Percentiles rank a stretch among this genome's conserved stretches.
Conservation (phyloP, 1,140 invertebrate genomes). For the Aphidius ervi region DNA sequence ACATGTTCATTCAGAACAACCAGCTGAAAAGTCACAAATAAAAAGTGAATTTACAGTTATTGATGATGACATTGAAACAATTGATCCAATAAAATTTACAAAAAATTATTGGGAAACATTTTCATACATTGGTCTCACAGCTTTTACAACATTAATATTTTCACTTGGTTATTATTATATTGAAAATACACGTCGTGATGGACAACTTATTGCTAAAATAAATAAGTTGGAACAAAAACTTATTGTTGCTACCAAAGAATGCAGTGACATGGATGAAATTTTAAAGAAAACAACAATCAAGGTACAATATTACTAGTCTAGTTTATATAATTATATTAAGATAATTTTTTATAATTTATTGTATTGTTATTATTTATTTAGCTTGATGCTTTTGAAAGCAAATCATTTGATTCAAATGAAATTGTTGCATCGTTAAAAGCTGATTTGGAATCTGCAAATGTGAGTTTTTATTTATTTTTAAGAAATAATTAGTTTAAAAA, state of each 20-base stretch:
- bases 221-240: slow-evolving; percentile 60
- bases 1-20: too few relatives aligned
- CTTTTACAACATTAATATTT: slow-evolving; percentile 66
- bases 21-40: too few relatives aligned
- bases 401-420: slow-evolving; percentile 68
- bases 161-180: slow-evolving; percentile 73
- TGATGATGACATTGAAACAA: slow-evolving; percentile 11
- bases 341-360: slow-evolving; percentile 23
- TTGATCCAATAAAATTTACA: slow-evolving; percentile 25
- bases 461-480: slow-evolving; percentile 25
- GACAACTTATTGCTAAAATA: slow-evolving; percentile 57
- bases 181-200: slow-evolving; percentile 66
- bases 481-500: too few relatives aligned
- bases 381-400: slow-evolving; percentile 59
- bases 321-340: slow-evolving; percentile 13
- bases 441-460: slow-evolving; percentile 42
- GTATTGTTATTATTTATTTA: slow-evolving; percentile 30
- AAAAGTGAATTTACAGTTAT: too few relatives aligned
- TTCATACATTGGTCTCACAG: slow-evolving; percentile 56
- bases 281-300: slow-evolving; percentile 62
- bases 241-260: slow-evolving; percentile 59
- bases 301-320: slow-evolving; percentile 37
- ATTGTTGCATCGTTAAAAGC: slow-evolving; percentile 54
- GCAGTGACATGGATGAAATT: slow-evolving; percentile 63
- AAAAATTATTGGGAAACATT: slow-evolving; percentile 42